Percentiles rank a stretch among this genome's conserved stretches.
Conservation (phyloP, 2,888 invertebrate genomes). For the Celastrina argiolus region DNA sequence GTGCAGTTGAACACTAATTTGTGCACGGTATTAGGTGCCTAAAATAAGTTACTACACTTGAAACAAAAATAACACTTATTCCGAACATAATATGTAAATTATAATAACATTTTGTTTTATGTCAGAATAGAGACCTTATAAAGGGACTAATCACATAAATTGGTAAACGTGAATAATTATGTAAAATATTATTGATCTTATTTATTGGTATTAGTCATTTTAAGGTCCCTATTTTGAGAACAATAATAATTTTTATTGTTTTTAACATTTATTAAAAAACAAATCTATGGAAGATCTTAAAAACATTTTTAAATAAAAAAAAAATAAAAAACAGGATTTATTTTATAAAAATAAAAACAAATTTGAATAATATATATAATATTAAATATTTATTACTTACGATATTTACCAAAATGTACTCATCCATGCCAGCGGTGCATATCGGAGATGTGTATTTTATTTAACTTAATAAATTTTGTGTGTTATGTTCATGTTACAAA, state of each 20-base stretch:
- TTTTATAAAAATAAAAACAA: slow-evolving; percentile 27
- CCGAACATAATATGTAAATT: not conserved
- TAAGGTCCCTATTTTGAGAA: not conserved
- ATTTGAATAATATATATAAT: too few relatives aligned
- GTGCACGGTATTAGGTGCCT: slow-evolving; percentile 46
- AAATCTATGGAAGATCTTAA: not conserved
- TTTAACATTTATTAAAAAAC: not conserved
- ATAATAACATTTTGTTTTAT: not conserved
- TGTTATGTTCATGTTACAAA: slow-evolving; percentile 33
- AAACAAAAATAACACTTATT: not conserved
- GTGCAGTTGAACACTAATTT: slow-evolving; percentile 43
- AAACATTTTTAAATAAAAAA: not conserved
- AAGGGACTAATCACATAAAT: not conserved
- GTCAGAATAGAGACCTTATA: not conserved
- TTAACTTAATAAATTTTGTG: slow-evolving; percentile 43
- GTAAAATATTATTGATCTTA: not conserved
- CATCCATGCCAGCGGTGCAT: slow-evolving; percentile 78
- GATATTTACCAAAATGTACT: slow-evolving; percentile 60
- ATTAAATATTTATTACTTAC: slow-evolving; percentile 34
- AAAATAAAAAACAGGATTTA: not conserved
- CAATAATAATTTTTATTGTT: not conserved
- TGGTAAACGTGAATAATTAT: not conserved
- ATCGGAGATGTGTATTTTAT: slow-evolving; percentile 54
- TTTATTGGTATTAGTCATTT: not conserved
- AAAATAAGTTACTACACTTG: slow-evolving; percentile 32